Base-by-base conservation (phyloP, 2,888 invertebrate species). In the Pheosia gnoma region DNA sequence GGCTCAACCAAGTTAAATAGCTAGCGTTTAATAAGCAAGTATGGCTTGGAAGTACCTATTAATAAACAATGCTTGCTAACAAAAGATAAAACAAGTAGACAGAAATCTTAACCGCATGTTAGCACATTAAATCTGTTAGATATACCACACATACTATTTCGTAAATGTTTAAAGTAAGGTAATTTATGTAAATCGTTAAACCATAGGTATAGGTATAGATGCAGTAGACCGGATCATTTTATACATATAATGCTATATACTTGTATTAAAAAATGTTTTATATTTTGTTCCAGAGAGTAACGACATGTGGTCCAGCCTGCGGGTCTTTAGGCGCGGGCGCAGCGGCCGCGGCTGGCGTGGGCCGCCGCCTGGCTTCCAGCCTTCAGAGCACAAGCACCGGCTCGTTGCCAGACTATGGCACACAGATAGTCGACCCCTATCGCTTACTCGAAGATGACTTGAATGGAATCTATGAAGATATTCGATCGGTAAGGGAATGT, bases 371-470 rank as follows among this genome's bases (percentile, higher is more conserved):
- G 78, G 94, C 94, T 72, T 95, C 94, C 93, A 96, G 96, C 81
- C 96, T 96, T 56, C 96, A 96, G 88, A 96, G 96, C 86, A 97
- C 97, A 76, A 96, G 97, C 87, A 97, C 97, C 13, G 97, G 97
- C 78, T 96, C 97, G 36, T 94, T 97, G 78, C 96, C 96, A 62
- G 97, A 97, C 84, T 95, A 96, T 84, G 91, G 93, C 78, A 91
- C 91, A 80, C 93, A 93, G 82, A 96, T 96, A 91, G 95, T 97
- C 75, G 97, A 98, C 93, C 98, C 98, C 66, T 98, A 98, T 87
- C 95, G 96, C 78, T 94, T 98, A 70, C 94, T 98, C 68, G 97
- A 98, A 80, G 96, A 97, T 80, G 98, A 98, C 86, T 95, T 98
- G 69, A 96, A 96, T 85, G 96, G 96, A 78, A 95, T 98, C 79